Evolutionary conservation across 2,888 invertebrate genomes (phyloP).

Genomic region (Caenorhabditis auriculariae): DNA sequence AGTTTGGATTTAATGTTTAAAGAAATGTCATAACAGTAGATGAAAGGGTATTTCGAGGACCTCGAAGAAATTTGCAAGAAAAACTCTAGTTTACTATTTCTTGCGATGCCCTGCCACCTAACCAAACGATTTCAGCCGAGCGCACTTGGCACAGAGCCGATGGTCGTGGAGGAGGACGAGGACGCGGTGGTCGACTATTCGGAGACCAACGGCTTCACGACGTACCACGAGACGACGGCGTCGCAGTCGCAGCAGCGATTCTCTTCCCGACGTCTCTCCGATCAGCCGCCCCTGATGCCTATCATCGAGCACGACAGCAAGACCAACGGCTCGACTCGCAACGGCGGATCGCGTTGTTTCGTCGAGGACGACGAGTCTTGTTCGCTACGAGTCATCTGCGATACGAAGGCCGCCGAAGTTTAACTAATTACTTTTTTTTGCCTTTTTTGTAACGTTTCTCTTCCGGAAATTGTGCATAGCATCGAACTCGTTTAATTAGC

Average conservation of each 20-base stretch:
- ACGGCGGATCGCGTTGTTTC: too few relatives aligned
- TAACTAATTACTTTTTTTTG: slow-evolving; percentile 4
- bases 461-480: too few relatives aligned
- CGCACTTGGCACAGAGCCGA: too few relatives aligned
- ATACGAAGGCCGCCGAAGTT: slow-evolving; percentile 21
- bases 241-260: not conserved
- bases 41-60: too few relatives aligned
- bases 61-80: too few relatives aligned
- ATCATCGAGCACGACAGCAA: slow-evolving; percentile 10
- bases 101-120: too few relatives aligned
- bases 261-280: slow-evolving; percentile 9
- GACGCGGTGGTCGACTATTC: slow-evolving; percentile 16
- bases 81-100: too few relatives aligned
- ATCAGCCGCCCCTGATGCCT: slow-evolving; percentile 6
- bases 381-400: slow-evolving; percentile 22
- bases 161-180: slow-evolving; percentile 23
- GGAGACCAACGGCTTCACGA: slow-evolving; percentile 19
- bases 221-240: slow-evolving; percentile 5
- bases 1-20: too few relatives aligned
- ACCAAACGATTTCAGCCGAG: too few relatives aligned
- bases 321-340: slow-evolving; percentile 8
- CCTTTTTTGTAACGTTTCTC: not conserved
- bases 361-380: too few relatives aligned
- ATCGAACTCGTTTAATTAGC: too few relatives aligned
- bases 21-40: too few relatives aligned